phyloP scores from a whole-genome alignment of 2,113 vertebrate genomes.

The Lasiurus borealis region DNA sequence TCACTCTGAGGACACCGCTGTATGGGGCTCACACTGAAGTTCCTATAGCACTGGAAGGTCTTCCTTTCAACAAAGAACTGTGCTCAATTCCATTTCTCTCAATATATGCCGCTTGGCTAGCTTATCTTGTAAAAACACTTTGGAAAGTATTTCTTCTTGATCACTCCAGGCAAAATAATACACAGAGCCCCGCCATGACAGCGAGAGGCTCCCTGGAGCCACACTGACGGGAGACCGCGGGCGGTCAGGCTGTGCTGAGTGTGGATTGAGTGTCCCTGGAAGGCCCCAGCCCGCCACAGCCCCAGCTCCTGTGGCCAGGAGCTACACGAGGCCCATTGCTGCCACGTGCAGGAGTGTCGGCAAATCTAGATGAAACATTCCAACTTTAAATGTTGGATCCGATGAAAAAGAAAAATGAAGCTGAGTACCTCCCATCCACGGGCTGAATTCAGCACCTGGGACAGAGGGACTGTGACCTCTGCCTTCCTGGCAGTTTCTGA shows the following conservation, averaged over 20 bases:
- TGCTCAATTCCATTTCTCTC: neutral
- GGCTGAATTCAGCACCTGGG: constrained; percentile 40
- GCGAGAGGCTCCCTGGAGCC: neutral
- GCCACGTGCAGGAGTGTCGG: neutral
- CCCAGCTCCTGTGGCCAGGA: neutral
- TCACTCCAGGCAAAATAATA: neutral
- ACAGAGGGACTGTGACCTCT: neutral
- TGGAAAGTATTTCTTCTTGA: neutral
- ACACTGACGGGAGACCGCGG: fast-evolving
- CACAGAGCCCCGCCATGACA: fast-evolving
- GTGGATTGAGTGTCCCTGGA: fast-evolving
- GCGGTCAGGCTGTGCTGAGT: fast-evolving
- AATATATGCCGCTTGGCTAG: neutral
- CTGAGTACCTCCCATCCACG: fast-evolving
- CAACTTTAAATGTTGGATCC: neutral
- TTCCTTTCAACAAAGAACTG: neutral
- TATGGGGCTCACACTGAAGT: no score
- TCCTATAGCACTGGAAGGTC: neutral
- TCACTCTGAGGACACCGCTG: no score
- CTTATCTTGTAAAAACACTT: neutral
- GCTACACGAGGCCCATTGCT: neutral
- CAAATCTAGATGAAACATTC: neutral
- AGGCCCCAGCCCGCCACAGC: neutral
- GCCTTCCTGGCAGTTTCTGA: fast-evolving
- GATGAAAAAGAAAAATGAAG: neutral